phyloP scores from a whole-genome alignment of 2,797 vertebrate species.

The Diplodus puntazzo region DNA sequence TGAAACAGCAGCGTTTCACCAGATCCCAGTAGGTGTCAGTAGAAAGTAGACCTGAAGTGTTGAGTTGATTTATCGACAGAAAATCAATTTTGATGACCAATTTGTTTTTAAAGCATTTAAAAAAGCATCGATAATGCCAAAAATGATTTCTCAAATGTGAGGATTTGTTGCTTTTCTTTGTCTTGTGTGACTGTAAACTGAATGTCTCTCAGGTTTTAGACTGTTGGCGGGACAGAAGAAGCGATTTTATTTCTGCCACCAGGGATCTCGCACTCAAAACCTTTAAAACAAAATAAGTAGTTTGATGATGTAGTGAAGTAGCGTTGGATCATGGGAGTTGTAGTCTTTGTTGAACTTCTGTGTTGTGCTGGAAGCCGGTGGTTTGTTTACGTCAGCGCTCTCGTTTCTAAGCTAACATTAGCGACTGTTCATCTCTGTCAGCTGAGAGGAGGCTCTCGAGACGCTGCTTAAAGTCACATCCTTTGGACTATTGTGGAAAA shows the following conservation, averaged over 20 bases:
- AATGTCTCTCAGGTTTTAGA: not conserved
- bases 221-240: not conserved
- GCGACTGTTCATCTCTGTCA: no score
- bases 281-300: no score
- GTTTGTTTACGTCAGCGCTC: no score
- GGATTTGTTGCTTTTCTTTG: not conserved
- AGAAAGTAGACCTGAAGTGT: not conserved
- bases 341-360: not conserved
- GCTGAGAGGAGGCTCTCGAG: no score
- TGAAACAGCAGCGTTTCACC: slow-evolving; percentile 13
- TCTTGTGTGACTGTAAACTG: not conserved
- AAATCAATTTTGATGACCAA: slow-evolving; percentile 2
- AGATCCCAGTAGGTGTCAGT: slow-evolving; percentile 7
- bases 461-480: no score
- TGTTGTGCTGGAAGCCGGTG: no score
- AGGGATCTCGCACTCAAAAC: no score
- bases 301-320: no score
- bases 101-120: not conserved
- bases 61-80: not conserved
- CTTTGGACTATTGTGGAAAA: no score
- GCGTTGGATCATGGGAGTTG: no score
- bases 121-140: not conserved
- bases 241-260: not conserved
- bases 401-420: no score
- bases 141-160: not conserved